A percentile compares a stretch with the other conserved stretches of the same genome.
Conservation (phyloP, 2,797 vertebrate species). For the Scarus forsteni region DNA sequence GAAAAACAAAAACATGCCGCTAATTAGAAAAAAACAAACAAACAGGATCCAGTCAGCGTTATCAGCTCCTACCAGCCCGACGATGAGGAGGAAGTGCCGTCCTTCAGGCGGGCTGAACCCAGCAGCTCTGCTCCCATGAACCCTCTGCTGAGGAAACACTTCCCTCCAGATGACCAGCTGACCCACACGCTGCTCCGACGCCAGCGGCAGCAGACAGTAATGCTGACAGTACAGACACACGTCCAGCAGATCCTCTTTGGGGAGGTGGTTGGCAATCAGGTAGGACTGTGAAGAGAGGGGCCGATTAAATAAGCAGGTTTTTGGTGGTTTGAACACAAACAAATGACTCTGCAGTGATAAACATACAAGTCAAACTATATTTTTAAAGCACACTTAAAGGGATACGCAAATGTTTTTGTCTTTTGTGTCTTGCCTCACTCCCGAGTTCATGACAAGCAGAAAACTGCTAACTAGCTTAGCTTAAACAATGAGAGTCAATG, state of each 20-base stretch:
- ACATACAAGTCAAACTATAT: background rate
- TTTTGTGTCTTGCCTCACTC: too few species aligned
- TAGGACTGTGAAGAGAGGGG: conserved; percentile 85
- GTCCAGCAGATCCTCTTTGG: conserved; percentile 92
- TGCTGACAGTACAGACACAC: conserved; percentile 93
- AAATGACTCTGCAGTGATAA: background rate
- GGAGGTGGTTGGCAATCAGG: conserved; percentile 93
- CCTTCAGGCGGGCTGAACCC: conserved; percentile 80
- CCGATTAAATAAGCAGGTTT: background rate
- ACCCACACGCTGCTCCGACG: conserved; percentile 88
- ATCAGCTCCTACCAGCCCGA: conserved; percentile 88
- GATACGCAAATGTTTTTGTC: too few species aligned
- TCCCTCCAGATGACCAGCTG: conserved; percentile 97
- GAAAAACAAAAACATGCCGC: conserved; percentile 10
- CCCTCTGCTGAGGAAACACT: conserved; percentile 89
- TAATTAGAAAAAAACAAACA: too few species aligned
- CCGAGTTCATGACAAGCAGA: too few species aligned
- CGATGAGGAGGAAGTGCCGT: conserved; percentile 93
- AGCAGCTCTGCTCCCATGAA: conserved; percentile 15
- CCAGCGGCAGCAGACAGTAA: conserved; percentile 91
- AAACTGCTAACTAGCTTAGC: too few species aligned
- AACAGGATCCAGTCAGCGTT: too few species aligned
- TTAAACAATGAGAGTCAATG: too few species aligned
- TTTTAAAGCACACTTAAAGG: too few species aligned
- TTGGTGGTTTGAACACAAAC: background rate